Evolutionary conservation across 2,113 vertebrate genomes (phyloP).

Genomic region (Telmatochromis brachygnathus): DNA sequence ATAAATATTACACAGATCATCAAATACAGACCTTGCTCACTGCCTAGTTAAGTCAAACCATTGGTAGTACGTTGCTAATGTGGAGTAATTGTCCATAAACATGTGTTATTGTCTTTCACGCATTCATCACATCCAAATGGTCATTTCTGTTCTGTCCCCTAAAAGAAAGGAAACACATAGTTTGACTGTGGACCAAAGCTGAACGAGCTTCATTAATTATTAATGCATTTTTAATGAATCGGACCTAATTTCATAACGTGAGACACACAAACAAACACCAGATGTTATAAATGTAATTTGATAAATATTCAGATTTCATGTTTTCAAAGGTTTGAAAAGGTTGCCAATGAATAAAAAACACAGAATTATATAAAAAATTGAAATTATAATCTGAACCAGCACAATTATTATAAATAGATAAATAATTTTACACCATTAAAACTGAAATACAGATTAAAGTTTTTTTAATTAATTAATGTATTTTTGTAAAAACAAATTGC

Average conservation of each 20-base stretch:
- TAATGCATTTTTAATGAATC: rapidly evolving
- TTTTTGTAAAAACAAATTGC: not conserved
- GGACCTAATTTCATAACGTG: rapidly evolving
- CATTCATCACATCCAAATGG: not conserved
- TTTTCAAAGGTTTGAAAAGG: rapidly evolving
- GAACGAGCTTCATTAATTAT: not conserved
- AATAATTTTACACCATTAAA: not conserved
- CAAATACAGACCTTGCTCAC: not conserved
- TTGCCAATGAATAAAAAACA: not conserved
- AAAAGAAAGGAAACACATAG: not conserved
- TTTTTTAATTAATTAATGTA: rapidly evolving
- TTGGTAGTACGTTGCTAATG: not conserved
- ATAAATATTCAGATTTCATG: not conserved
- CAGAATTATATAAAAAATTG: not conserved
- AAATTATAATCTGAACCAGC: not conserved
- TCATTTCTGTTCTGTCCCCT: not conserved
- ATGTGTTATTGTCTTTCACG: not conserved
- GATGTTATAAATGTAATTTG: rapidly evolving
- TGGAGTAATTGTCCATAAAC: not conserved
- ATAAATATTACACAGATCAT: not conserved
- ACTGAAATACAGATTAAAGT: not conserved
- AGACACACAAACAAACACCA: not conserved
- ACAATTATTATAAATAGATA: not conserved
- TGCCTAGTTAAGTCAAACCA: not conserved
- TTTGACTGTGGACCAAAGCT: not conserved